A percentile compares a stretch with the other conserved stretches of the same genome.
Evolutionary conservation across 2,113 vertebrate species (phyloP).

Genomic region (Mesembrinibis cayennensis): DNA sequence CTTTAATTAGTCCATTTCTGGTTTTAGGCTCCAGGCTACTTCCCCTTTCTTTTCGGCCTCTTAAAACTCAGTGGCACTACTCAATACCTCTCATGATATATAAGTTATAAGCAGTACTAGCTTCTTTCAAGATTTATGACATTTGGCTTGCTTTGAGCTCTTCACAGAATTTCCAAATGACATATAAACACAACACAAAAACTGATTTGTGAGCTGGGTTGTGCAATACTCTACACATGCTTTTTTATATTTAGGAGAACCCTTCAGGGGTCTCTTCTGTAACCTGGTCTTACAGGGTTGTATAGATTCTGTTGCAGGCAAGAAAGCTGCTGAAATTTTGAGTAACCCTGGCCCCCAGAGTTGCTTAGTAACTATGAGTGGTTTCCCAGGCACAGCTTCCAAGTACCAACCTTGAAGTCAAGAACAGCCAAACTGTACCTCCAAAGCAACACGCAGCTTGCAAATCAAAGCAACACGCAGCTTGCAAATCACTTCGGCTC

Average conservation of each 20-base stretch:
- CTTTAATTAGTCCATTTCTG: neutral
- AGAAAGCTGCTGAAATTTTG: neutral
- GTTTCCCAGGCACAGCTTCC: neutral
- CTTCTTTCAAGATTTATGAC: constrained; percentile 27
- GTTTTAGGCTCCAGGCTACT: neutral
- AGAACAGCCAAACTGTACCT: neutral
- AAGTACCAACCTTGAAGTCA: neutral
- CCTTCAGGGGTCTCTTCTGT: neutral
- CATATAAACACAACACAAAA: neutral
- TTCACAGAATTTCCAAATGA: constrained; percentile 11
- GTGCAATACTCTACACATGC: neutral
- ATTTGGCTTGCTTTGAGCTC: constrained; percentile 2
- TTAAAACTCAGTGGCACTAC: neutral
- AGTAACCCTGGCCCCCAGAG: neutral
- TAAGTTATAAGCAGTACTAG: neutral
- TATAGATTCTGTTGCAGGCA: neutral
- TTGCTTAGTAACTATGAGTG: neutral
- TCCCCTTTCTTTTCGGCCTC: neutral
- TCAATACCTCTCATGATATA: neutral
- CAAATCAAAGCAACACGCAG: neutral
- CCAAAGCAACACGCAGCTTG: neutral
- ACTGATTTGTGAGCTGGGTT: constrained; percentile 17
- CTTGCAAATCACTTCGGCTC: neutral
- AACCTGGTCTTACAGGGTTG: neutral
- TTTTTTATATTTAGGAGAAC: neutral